phyloP scores from a whole-genome alignment of 2,113 vertebrate species.

The Probosciger aterrimus region DNA sequence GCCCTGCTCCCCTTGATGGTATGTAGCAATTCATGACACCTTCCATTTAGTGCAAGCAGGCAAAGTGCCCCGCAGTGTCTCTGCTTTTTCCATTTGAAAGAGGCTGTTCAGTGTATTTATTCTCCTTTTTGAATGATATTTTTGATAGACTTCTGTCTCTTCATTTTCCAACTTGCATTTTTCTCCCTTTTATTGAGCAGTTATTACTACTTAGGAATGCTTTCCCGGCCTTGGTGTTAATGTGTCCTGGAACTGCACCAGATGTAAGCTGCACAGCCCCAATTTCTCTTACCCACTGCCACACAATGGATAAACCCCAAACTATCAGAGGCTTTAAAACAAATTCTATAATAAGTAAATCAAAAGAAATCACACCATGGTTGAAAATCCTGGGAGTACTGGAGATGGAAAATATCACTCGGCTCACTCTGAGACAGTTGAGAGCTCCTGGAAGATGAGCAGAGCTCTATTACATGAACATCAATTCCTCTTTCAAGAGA shows the following conservation, averaged over 20 bases:
- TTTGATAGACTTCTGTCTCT: background rate
- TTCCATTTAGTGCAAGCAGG: background rate
- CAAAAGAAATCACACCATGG: background rate
- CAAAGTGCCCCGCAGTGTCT: background rate
- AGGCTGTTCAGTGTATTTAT: background rate
- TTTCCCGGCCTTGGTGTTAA: background rate
- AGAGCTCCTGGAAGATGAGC: background rate
- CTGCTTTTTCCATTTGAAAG: background rate
- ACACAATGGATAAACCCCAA: background rate
- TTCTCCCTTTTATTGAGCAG: background rate
- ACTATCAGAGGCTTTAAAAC: background rate
- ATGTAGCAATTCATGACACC: background rate
- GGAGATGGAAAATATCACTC: background rate
- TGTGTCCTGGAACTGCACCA: background rate
- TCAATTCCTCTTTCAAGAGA: background rate
- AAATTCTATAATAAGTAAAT: background rate
- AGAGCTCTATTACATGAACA: background rate
- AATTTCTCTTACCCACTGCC: background rate
- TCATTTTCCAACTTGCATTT: background rate
- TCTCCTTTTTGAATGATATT: slow-evolving; percentile 12
- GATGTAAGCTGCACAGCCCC: background rate
- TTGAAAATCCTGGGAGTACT: background rate
- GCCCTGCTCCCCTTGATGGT: background rate
- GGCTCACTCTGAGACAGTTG: background rate
- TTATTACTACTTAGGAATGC: background rate